Evolutionary conservation across 2,113 vertebrate genomes (phyloP), one percentile per base, ranked within the genome.

Genomic region (Rattus rattus): DNA sequence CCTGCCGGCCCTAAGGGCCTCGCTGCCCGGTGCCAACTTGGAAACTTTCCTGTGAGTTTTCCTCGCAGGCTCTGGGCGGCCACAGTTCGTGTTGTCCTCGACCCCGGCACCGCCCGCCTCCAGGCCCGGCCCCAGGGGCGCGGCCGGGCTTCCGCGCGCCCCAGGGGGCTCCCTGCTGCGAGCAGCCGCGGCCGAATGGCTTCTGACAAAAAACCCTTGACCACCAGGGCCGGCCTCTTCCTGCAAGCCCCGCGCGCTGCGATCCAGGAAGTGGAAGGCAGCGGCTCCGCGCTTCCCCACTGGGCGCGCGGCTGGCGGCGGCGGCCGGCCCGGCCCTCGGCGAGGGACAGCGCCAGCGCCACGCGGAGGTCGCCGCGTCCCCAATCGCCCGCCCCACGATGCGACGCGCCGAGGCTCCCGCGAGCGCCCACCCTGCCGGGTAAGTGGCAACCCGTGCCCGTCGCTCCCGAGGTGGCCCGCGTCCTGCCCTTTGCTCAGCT

Each of bases 201-300:
- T 98, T 96, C 97, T 2, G 94, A 97, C 92, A 77, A 8, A 97
- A 91, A 95, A 33, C 92, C 90, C 97, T 98, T 99, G 99, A 99
- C 99, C 99, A 99, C 98, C 98, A 98, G 98, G 99, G 98, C 98
- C 99, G 97, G 98, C 99, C 99, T 98, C 99, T 99, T 99, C 99
- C 99, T 99, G 98, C 99, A 98, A 98, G 98, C 98, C 98, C 99
- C 98, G 97, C 98, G 97, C 98, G 94, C 98, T 96, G 97, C 98
- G 98, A 98, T 97, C 98, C 99, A 99, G 99, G 99, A 99, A 99
- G 99, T 99, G 94, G 91, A 76, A 86, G 83, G 89, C 70, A 88
- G 92, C 70, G 88, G 94, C 95, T 77, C 87, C 63, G 85, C 85
- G 85, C 85, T 87, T 87, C 85, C 85, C 85, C 85, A 87, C 63